phyloP scores from a whole-genome alignment of 2,888 invertebrate genomes.

The Melanophora roralis region DNA sequence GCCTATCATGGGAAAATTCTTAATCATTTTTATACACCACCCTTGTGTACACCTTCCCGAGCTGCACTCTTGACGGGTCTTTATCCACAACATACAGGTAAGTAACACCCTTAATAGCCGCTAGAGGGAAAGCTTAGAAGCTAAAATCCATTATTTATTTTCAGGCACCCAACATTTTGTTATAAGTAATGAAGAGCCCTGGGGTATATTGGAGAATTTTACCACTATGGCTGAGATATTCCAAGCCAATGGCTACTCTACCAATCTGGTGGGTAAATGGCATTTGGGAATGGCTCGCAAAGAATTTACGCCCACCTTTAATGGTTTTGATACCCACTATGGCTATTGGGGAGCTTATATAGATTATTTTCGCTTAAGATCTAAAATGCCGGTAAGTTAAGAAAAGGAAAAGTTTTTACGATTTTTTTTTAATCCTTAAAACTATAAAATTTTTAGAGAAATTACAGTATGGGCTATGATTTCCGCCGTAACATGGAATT shows the following conservation, averaged over 20 bases:
- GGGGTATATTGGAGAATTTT: slow-evolving; percentile 83
- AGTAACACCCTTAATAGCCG: neutral
- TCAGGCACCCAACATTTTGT: slow-evolving; percentile 85
- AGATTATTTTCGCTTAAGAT: slow-evolving; percentile 86
- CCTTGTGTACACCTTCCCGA: slow-evolving; percentile 91
- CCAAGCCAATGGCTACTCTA: slow-evolving; percentile 85
- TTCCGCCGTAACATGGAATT: slow-evolving; percentile 78
- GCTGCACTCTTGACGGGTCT: slow-evolving; percentile 89
- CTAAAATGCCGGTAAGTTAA: slow-evolving; percentile 75
- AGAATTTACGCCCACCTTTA: slow-evolving; percentile 81
- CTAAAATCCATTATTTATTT: neutral
- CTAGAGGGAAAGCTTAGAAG: too few relatives aligned
- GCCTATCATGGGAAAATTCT: slow-evolving; percentile 91
- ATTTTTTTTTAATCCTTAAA: too few relatives aligned
- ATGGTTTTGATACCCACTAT: slow-evolving; percentile 89
- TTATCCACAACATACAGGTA: slow-evolving; percentile 89
- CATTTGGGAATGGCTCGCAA: slow-evolving; percentile 86
- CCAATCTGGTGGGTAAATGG: slow-evolving; percentile 94
- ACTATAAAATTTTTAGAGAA: slow-evolving; percentile 8
- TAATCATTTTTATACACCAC: slow-evolving; percentile 87
- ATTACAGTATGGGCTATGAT: slow-evolving; percentile 77
- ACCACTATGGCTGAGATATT: slow-evolving; percentile 84
- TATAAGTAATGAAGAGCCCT: slow-evolving; percentile 82
- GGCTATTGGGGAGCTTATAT: slow-evolving; percentile 91
- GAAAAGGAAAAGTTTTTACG: neutral